phyloP scores from a whole-genome alignment of 2,113 vertebrate species.

The Pygoscelis adeliae region DNA sequence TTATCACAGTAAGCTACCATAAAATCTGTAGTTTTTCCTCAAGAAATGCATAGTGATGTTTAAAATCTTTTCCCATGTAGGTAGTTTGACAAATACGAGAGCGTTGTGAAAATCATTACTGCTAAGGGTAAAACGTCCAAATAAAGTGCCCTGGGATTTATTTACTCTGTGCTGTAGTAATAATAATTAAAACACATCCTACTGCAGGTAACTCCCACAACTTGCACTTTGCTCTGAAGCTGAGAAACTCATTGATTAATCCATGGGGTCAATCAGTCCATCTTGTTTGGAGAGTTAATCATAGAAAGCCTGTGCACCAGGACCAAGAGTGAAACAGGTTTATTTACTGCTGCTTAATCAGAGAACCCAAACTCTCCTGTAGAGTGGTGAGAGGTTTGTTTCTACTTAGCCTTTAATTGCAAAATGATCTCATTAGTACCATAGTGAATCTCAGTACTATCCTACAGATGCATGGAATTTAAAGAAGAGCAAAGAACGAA shows the following conservation, averaged over 20 bases:
- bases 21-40: not conserved
- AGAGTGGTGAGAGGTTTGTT: constrained; percentile 47
- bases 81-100: not conserved
- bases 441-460: not conserved
- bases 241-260: constrained; percentile 57
- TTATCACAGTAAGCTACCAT: not conserved
- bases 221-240: constrained; percentile 14
- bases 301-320: constrained; percentile 1
- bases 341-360: constrained; percentile 61
- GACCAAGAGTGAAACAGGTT: not conserved
- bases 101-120: constrained; percentile 19
- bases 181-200: constrained; percentile 37
- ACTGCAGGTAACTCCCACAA: constrained; percentile 16
- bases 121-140: not conserved
- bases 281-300: constrained; percentile 62
- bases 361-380: constrained; percentile 8
- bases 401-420: constrained; percentile 65
- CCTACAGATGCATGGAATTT: not conserved
- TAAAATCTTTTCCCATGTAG: not conserved
- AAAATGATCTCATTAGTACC: constrained; percentile 65
- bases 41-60: not conserved
- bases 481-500: not conserved
- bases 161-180: constrained; percentile 23
- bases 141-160: constrained; percentile 45
- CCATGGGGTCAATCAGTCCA: constrained; percentile 61